Conservation (phyloP, 2,888 invertebrate genomes). For the Pollenia griseotomentosa region DNA sequence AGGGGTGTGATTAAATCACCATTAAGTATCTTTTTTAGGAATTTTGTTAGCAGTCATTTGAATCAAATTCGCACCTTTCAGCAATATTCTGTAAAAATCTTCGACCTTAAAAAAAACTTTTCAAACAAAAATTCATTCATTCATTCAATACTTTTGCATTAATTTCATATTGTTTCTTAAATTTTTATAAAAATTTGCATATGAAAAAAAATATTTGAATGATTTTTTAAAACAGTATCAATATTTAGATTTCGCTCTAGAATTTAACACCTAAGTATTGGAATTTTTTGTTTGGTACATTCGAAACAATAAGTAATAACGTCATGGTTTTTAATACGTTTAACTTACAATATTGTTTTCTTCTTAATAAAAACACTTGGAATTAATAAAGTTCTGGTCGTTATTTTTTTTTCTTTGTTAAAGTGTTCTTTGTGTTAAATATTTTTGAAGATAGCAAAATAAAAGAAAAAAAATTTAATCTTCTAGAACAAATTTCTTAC, state of each 20-base stretch:
- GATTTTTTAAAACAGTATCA: neutral
- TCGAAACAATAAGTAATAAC: neutral
- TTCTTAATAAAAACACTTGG: neutral
- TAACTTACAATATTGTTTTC: neutral
- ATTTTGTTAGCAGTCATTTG: too few species aligned
- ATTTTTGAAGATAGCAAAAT: conserved; percentile 4
- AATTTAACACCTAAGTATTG: neutral
- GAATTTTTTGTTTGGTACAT: neutral
- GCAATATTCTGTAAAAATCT: too few species aligned
- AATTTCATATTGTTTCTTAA: too few species aligned
- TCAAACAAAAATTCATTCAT: too few species aligned
- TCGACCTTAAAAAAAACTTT: too few species aligned
- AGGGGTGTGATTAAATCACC: too few species aligned
- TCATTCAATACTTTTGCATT: too few species aligned
- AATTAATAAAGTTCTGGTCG: conserved; percentile 5
- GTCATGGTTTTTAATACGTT: conserved; percentile 7
- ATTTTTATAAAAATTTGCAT: too few species aligned
- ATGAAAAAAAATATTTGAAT: neutral
- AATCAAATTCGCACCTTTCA: too few species aligned
- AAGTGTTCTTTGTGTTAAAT: neutral
- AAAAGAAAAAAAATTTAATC: conserved; percentile 51
- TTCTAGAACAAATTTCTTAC: conserved; percentile 50
- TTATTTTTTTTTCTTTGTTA: neutral
- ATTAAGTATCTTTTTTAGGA: too few species aligned
- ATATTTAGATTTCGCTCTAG: neutral